Evolutionary conservation across 2,797 vertebrate species (phyloP).

Genomic region (Phataginus tricuspis): DNA sequence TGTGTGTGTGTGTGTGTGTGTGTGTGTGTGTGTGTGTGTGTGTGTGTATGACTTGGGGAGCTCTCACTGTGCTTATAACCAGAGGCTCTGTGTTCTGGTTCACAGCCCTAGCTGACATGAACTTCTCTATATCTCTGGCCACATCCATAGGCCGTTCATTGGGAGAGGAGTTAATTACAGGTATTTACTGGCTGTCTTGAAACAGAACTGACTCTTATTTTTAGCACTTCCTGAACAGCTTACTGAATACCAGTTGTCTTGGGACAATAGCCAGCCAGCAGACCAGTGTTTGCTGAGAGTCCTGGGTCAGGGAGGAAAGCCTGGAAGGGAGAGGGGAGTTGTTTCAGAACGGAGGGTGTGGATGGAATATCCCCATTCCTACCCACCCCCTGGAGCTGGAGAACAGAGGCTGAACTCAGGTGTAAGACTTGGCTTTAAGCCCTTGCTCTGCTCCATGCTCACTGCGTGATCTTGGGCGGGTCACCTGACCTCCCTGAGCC

Average conservation of each 20-base stretch:
- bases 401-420: neutral
- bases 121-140: neutral
- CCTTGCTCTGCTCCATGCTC: neutral
- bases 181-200: neutral
- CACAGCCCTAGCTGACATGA: neutral
- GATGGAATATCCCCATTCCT: neutral
- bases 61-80: neutral
- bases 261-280: neutral
- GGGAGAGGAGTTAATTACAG: neutral
- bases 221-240: neutral
- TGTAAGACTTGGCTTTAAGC: neutral
- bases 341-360: neutral
- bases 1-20: neutral
- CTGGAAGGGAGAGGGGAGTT: neutral
- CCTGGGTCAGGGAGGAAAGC: neutral
- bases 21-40: neutral
- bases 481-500: conserved; percentile 16
- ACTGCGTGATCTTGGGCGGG: neutral
- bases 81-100: neutral
- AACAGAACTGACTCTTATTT: neutral
- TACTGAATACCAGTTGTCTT: neutral
- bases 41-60: neutral
- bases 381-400: rapidly evolving
- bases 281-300: neutral
- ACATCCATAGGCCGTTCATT: neutral